These are phyloP conservation scores for Halcyon malimbica DNA, from an alignment of 2,113 vertebrate species.

Conservation along the genomic window DNA sequence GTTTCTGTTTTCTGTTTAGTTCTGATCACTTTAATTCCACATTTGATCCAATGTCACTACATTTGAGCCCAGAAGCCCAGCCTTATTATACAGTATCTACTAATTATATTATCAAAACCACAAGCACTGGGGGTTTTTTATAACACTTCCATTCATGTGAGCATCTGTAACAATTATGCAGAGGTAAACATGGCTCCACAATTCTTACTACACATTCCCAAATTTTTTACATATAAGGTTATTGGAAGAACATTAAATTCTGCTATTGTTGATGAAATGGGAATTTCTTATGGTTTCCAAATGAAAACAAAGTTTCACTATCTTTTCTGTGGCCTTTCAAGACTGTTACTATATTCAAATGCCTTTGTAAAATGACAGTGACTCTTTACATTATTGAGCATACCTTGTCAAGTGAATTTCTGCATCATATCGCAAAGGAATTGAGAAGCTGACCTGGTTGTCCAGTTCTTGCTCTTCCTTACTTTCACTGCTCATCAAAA, in stretches of 20 bases:
- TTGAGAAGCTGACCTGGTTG: slow-evolving; percentile 76
- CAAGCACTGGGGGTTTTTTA: not conserved
- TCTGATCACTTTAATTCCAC: not conserved
- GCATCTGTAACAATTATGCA: not conserved
- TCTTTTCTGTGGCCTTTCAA: not conserved
- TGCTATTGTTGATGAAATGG: not conserved
- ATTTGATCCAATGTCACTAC: not conserved
- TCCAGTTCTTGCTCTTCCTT: slow-evolving; percentile 78
- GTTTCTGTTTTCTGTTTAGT: not conserved
- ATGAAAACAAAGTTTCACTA: not conserved
- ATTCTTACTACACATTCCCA: not conserved
- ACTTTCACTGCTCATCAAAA: slow-evolving; percentile 80
- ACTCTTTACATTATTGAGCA: not conserved
- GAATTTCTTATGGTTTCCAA: not conserved
- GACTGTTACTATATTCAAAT: not conserved
- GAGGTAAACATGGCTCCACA: not conserved
- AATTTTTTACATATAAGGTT: not conserved
- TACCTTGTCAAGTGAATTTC: slow-evolving; percentile 88
- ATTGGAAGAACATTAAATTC: not conserved
- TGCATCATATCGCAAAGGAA: slow-evolving; percentile 84
- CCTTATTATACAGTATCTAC: not conserved
- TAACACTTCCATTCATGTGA: not conserved
- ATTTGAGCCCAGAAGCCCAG: not conserved
- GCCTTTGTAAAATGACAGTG: not conserved
- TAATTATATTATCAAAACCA: not conserved